Conservation (phyloP, 2,888 invertebrate species). For the Caenorhabditis drosophilae region DNA sequence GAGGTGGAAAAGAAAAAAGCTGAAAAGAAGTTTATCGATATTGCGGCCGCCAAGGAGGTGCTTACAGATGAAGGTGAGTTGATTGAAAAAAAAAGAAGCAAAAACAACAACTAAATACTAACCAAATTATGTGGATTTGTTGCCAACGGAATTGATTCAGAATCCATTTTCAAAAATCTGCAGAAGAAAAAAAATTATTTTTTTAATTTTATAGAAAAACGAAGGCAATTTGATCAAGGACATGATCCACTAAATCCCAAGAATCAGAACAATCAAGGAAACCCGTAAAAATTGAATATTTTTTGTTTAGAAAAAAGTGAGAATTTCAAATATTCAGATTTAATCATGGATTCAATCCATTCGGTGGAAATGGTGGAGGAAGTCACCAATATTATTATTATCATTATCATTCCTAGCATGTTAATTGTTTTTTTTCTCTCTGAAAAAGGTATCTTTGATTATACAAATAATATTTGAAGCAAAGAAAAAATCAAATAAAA, state of each 20-base stretch:
- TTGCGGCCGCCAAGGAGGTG: slow-evolving; percentile 98
- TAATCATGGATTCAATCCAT: slow-evolving; percentile 24
- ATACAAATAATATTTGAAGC: too few relatives aligned
- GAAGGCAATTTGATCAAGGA: slow-evolving; percentile 89
- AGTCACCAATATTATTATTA: neutral
- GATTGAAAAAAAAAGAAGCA: neutral
- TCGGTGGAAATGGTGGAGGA: slow-evolving; percentile 9
- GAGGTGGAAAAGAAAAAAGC: slow-evolving; percentile 79
- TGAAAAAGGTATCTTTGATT: too few relatives aligned
- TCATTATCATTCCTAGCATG: too few relatives aligned
- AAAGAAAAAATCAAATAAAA: too few relatives aligned
- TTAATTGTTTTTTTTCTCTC: neutral
- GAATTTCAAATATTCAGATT: slow-evolving; percentile 12
- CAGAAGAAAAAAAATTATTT: too few relatives aligned
- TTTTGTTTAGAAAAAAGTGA: too few relatives aligned
- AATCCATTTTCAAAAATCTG: too few relatives aligned
- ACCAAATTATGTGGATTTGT: too few relatives aligned
- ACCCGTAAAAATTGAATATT: too few relatives aligned
- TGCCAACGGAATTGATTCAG: too few relatives aligned
- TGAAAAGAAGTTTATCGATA: slow-evolving; percentile 95
- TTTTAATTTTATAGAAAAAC: slow-evolving; percentile 84
- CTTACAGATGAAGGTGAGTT: slow-evolving; percentile 75
- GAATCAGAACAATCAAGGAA: too few relatives aligned
- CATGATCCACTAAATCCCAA: slow-evolving; percentile 97
- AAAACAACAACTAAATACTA: too few relatives aligned